A percentile compares a stretch with the other conserved stretches of the same genome.
These are phyloP conservation scores for Microhierax caerulescens DNA, from an alignment of 2,797 vertebrate genomes.

Conservation along the genomic window DNA sequence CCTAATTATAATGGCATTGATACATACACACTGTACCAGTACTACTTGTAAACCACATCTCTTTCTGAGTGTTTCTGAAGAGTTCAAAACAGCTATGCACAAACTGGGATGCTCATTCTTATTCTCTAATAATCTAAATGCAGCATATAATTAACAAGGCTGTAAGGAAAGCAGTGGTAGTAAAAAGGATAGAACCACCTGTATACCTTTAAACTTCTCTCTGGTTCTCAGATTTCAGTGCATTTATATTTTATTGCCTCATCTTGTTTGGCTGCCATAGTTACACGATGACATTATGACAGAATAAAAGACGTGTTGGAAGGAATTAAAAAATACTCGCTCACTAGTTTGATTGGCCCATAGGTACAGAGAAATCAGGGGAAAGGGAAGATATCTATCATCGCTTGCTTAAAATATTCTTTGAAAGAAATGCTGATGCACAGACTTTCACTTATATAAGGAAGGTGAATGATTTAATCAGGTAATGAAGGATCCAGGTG, in stretches of 20 bases:
- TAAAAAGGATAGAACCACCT: not conserved
- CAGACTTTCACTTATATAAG: slow-evolving; percentile 27
- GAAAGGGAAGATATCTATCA: slow-evolving; percentile 13
- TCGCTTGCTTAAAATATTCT: slow-evolving; percentile 45
- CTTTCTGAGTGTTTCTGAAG: not conserved
- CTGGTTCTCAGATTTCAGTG: not conserved
- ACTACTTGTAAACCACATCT: not conserved
- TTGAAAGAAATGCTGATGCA: slow-evolving; percentile 62
- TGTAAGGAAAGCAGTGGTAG: not conserved
- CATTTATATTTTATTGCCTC: slow-evolving; percentile 30
- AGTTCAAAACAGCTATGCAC: not conserved
- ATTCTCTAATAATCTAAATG: not conserved
- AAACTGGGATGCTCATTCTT: not conserved
- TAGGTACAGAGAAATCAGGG: not conserved
- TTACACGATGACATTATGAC: not conserved
- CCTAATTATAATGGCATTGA: not conserved
- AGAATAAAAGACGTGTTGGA: not conserved
- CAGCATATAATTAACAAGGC: not conserved
- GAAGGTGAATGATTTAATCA: slow-evolving; percentile 83
- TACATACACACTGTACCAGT: not conserved
- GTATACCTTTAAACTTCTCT: not conserved
- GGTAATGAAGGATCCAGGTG: slow-evolving; percentile 86
- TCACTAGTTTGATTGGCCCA: not conserved
- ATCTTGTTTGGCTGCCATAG: not conserved
- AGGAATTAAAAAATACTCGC: not conserved